phyloP scores from a whole-genome alignment of 2,113 vertebrate species.

The Haplotaxodon microlepis region DNA sequence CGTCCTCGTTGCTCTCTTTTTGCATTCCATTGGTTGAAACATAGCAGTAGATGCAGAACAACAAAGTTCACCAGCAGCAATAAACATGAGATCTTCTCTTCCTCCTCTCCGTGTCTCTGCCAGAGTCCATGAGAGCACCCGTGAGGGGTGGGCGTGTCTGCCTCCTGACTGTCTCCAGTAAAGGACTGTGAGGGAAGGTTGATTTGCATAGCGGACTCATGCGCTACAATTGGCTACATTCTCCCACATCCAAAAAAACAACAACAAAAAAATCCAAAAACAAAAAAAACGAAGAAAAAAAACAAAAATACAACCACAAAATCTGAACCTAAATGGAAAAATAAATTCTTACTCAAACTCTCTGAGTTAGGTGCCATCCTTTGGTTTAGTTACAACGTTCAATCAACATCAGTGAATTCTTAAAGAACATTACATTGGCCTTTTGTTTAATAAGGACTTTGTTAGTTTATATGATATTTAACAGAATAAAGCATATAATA shows the following conservation, averaged over 20 bases:
- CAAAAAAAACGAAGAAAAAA: background rate
- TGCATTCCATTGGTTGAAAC: constrained; percentile 46
- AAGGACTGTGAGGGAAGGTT: constrained; percentile 67
- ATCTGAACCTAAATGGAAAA: constrained; percentile 20
- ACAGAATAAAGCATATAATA: constrained; percentile 52
- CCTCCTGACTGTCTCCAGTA: constrained; percentile 65
- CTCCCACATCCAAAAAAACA: constrained; percentile 61
- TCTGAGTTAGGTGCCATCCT: constrained; percentile 71
- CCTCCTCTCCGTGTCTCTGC: background rate
- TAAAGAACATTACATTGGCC: constrained; percentile 38
- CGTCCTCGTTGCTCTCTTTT: constrained; percentile 18
- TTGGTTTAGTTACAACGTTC: constrained; percentile 71
- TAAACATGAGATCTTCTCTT: constrained; percentile 32
- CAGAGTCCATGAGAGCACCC: constrained; percentile 28
- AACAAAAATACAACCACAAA: constrained; percentile 1
- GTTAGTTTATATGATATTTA: constrained; percentile 17
- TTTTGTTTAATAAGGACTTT: constrained; percentile 38
- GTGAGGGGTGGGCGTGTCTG: constrained; percentile 37
- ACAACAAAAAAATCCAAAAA: background rate
- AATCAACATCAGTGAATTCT: constrained; percentile 46
- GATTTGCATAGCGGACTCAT: constrained; percentile 79
- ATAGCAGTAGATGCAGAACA: constrained; percentile 46
- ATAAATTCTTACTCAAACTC: constrained; percentile 24
- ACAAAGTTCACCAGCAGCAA: constrained; percentile 62
- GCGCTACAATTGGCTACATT: constrained; percentile 78